These are phyloP conservation scores for Charina bottae DNA, from an alignment of 2,113 vertebrate genomes.

Conservation along the genomic window DNA sequence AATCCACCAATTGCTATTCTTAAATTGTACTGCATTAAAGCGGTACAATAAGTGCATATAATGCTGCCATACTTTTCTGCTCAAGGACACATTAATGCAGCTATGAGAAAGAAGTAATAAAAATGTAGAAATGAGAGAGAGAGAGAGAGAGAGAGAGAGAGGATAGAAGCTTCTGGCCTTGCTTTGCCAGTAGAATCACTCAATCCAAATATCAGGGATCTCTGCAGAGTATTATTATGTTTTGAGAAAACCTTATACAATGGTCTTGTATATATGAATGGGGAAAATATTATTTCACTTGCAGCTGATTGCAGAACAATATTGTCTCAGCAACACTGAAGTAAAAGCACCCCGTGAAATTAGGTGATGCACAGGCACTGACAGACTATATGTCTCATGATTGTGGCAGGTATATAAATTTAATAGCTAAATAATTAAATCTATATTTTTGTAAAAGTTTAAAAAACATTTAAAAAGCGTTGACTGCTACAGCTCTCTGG, in stretches of 20 bases:
- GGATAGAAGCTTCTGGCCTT: not conserved
- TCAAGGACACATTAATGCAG: not conserved
- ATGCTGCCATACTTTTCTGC: not conserved
- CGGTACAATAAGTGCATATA: not conserved
- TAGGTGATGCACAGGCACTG: not conserved
- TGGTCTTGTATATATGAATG: not conserved
- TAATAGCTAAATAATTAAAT: not conserved
- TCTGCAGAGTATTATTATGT: not conserved
- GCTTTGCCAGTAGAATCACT: not conserved
- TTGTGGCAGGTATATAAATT: not conserved
- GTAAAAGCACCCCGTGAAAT: not conserved
- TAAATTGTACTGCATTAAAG: not conserved
- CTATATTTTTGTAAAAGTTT: not conserved
- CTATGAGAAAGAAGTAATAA: not conserved
- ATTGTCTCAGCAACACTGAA: not conserved
- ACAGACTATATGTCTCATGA: not conserved
- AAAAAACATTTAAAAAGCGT: not conserved
- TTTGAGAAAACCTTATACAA: not conserved
- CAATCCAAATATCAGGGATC: not conserved
- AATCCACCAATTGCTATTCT: not conserved
- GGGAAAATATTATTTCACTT: not conserved
- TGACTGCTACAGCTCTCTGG: not conserved
- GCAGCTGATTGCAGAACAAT: not conserved
- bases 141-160: not conserved
- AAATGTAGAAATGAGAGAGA: not conserved